Conservation (phyloP, 2,797 vertebrate species). For the Semotilus atromaculatus region DNA sequence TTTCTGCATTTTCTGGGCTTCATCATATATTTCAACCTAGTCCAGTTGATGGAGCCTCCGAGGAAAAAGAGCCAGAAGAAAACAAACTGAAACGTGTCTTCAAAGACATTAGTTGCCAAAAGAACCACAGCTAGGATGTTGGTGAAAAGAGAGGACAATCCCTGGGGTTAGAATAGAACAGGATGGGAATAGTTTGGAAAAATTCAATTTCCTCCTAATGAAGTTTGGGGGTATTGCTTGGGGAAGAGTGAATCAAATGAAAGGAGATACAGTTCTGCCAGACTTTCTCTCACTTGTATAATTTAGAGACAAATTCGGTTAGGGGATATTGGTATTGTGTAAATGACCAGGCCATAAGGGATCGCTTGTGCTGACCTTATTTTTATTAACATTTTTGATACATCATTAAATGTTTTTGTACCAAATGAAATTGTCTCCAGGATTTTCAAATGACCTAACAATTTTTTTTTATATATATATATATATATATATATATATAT, state of each 20-base stretch:
- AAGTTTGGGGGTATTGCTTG: conserved; percentile 40
- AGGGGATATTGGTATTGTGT: conserved; percentile 14
- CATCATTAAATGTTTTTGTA: conserved; percentile 72
- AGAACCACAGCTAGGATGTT: conserved; percentile 13
- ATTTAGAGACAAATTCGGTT: conserved; percentile 6
- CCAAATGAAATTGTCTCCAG: conserved; percentile 56
- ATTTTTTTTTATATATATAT: too few species aligned
- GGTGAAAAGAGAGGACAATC: conserved; percentile 23
- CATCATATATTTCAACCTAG: conserved; percentile 85
- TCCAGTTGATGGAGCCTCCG: conserved; percentile 82
- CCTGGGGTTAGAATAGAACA: conserved; percentile 33
- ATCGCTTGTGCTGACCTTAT: not conserved
- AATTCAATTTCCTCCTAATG: conserved; percentile 47
- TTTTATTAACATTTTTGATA: conserved; percentile 58
- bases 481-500: too few species aligned
- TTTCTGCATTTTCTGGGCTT: conserved; percentile 87
- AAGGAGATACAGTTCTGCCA: conserved; percentile 38
- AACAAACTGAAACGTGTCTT: conserved; percentile 67
- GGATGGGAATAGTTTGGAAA: conserved; percentile 46
- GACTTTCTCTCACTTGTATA: conserved; percentile 20
- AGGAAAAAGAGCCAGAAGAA: conserved; percentile 85
- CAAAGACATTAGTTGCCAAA: conserved; percentile 2
- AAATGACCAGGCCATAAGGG: conserved; percentile 10
- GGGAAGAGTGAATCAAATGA: conserved; percentile 29
- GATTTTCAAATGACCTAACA: conserved; percentile 54